These are phyloP conservation scores for Panurus biarmicus DNA, from an alignment of 2,113 vertebrate genomes.

Conservation along the genomic window DNA sequence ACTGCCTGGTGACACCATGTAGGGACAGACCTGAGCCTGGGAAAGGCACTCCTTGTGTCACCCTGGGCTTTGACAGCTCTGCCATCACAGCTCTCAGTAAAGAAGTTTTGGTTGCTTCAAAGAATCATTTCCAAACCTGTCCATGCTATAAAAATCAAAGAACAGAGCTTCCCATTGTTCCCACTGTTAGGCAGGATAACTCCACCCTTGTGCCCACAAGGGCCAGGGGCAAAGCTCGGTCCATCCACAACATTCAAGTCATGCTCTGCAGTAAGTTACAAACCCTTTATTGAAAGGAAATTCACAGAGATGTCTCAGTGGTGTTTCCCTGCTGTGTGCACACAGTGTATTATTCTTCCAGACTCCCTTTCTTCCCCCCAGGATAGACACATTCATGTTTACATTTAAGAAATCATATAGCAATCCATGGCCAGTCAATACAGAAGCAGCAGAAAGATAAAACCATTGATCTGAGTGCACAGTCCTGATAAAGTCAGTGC, in stretches of 20 bases:
- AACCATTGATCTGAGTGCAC: background rate
- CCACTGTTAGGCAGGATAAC: background rate
- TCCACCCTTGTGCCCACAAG: background rate
- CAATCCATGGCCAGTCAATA: background rate
- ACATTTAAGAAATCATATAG: background rate
- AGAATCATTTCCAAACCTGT: background rate
- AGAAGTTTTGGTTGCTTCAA: background rate
- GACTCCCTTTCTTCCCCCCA: background rate
- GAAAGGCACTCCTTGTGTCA: background rate
- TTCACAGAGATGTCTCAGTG: background rate
- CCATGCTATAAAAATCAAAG: background rate
- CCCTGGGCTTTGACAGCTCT: background rate
- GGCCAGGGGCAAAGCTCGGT: background rate
- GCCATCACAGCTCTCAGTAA: background rate
- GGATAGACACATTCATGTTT: background rate
- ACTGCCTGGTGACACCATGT: fast-evolving
- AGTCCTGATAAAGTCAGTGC: background rate
- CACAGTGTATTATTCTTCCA: background rate
- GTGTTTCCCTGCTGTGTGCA: background rate
- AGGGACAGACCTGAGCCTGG: background rate
- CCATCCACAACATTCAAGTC: background rate
- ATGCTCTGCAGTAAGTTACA: background rate
- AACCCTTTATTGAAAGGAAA: background rate
- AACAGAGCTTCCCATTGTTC: background rate
- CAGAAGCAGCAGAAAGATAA: background rate